Base-by-base conservation (phyloP, 2,888 invertebrate genomes). In the Hylaea fasciaria region DNA sequence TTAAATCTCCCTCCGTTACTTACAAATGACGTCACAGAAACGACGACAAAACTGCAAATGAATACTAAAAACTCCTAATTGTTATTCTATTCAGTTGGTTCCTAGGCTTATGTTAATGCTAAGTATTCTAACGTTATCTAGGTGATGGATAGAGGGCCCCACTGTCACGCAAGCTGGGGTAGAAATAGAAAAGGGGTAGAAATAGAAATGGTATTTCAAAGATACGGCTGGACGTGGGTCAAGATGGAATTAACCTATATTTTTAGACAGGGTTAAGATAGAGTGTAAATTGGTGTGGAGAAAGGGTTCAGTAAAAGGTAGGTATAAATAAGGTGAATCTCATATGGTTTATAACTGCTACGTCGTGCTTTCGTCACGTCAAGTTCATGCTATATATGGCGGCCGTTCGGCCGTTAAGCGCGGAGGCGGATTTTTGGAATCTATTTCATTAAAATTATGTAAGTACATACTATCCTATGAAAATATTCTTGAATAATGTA, bases 51-150 rank as follows among this genome's bases (percentile, higher is more conserved):
- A 49, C 48, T 57, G 56, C 52, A 56, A 62, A 62, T 62, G 55
- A 57, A 61, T 48, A 28, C 44, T 61, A 61, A 56, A 62, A 62
- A 52, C 61, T 14, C 54, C 47, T 64, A 64, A 64, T 64, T 64
- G 59, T 59, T 59, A 64, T 64, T 64, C 58, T 64, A 64, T 64
- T 59, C 58, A 39, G 43, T 41, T 29, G 45, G 56, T 56, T 49
- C 56, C 64, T 70, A 70, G 66, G 66, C 63, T 79, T 86, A 88
- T 87, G 88, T 78, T 77, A 88, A 87, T 86, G 67, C 58, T 74
- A 78, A 80, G 83, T 83, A 82, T 85, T 86, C 79, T 74, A 68
- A 70, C 70, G 79, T 83, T 90, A 90, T 90, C 89, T 85, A 62
- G 62, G 80, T 90, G 87, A 89, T 88, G 85, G 84, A 90, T 89